Evolutionary conservation across 2,797 vertebrate species (phyloP).

Genomic region (Psittacula derbiana): DNA sequence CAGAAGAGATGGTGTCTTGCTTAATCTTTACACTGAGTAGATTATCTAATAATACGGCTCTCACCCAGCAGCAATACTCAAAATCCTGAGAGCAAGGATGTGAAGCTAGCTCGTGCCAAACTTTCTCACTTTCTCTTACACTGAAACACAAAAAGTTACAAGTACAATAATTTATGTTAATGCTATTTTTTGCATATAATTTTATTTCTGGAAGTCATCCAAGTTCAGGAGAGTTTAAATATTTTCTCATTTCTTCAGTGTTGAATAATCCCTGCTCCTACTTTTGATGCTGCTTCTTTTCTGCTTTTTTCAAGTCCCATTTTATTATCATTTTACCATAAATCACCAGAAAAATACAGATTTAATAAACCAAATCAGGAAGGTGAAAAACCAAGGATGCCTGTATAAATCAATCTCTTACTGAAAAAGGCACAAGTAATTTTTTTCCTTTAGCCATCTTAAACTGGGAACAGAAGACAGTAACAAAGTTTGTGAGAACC

Average conservation of each 20-base stretch:
- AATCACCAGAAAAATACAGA: not conserved
- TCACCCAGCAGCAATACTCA: not conserved
- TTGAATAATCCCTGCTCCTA: not conserved
- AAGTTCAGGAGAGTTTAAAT: conserved; percentile 10
- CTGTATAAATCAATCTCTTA: not conserved
- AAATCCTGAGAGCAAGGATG: not conserved
- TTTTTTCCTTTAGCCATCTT: not conserved
- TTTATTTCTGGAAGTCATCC: not conserved
- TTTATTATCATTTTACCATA: not conserved
- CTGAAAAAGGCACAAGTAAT: not conserved
- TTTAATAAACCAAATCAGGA: not conserved
- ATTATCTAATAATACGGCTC: not conserved
- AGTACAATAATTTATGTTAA: not conserved
- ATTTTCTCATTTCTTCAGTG: not conserved
- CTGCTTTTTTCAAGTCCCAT: not conserved
- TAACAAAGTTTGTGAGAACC: conserved; percentile 20
- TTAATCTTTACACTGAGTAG: not conserved
- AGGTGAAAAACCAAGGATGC: not conserved
- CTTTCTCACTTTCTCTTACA: not conserved
- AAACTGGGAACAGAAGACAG: not conserved
- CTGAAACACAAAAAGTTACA: not conserved
- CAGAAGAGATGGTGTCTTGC: not conserved
- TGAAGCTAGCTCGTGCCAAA: not conserved
- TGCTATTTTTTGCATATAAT: not conserved
- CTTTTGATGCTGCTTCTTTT: not conserved